Percentiles rank a stretch among this genome's conserved stretches.
phyloP scores from a whole-genome alignment of 2,797 vertebrate genomes.

The Australoheros facetus region DNA sequence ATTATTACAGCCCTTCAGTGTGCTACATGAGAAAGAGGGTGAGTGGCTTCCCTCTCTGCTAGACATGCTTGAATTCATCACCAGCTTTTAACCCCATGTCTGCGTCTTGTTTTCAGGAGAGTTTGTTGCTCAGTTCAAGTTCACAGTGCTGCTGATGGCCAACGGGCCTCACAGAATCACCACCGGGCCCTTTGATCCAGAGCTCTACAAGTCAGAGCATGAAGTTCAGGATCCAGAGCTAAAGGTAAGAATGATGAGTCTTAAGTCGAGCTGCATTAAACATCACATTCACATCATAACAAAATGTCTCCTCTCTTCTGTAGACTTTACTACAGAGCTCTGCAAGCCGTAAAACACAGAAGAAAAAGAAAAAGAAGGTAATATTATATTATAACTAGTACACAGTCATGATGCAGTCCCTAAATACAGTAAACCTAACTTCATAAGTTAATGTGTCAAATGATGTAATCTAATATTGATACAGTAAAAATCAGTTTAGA shows the following conservation, averaged over 20 bases:
- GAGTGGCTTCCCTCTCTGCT: conserved; percentile 47
- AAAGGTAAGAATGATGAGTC: conserved; percentile 78
- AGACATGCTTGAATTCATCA: background rate
- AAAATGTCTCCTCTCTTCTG: conserved; percentile 4
- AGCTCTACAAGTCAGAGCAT: conserved; percentile 92
- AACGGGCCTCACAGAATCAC: conserved; percentile 96
- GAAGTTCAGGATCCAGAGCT: conserved; percentile 93
- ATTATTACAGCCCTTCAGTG: conserved; percentile 93
- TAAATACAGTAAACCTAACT: background rate
- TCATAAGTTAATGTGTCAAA: background rate
- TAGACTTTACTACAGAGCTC: conserved; percentile 96
- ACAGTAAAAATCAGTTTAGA: background rate
- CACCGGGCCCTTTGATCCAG: conserved; percentile 86
- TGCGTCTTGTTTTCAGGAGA: conserved; percentile 81
- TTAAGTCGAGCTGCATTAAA: background rate
- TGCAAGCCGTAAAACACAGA: conserved; percentile 95
- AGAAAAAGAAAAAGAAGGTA: conserved; percentile 99
- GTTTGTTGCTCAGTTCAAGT: conserved; percentile 96
- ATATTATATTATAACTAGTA: background rate
- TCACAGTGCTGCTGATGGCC: conserved; percentile 96
- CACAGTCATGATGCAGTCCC: background rate
- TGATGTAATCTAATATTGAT: background rate
- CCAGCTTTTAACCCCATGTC: background rate
- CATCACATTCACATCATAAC: background rate
- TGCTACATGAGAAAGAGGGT: conserved; percentile 98